Evolutionary conservation across 53 echinoderm and acorn worm genomes (phyloP), one percentile per base, ranked within the genome.

Genomic region (Paracentrotus lividus): DNA sequence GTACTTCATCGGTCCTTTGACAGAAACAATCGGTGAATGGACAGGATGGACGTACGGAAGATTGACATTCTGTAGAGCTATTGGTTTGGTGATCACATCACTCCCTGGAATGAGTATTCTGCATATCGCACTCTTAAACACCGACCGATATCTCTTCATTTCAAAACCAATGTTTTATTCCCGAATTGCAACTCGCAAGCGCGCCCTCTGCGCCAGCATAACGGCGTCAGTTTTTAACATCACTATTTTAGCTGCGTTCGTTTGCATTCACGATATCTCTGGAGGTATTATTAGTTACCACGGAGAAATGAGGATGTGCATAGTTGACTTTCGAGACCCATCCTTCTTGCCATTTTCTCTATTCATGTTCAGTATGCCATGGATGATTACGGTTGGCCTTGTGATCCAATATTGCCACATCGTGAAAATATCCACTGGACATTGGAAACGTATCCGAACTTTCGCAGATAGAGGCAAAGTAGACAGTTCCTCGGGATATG

Each of bases 81-180:
- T 91, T 33, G 91, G 91, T 2, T 91, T 91, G 18, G n/a, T 77
- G 8, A 5, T 54, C 2, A 54, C 77, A 4, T 1, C 36, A 2
- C 0, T 12, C 5, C 55, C 42, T 3, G 91, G 91, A 5, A 21
- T 54, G 18, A 91, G 77, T 54, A 54, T 75, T 38, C 33, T 33
- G 24, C 56, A 54, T 5, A 54, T 91, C 34, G 38, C 49, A 5
- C 55, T 91, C 34, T 49, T 91, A 18, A 91, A 91, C 55, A 38
- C 55, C 2, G 91, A 91, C 55, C 77, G 91, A 7, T 91, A 91
- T 52, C 29, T 91, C 33, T 77, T 76, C 7, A 91, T 91, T 12
- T 40, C 27, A 7, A 76, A 23, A 36, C 91, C 91, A 1, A 33
- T 91, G 52, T n/a, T 77, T 29, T 54, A 91, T 49, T n/a, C 1